Conservation (phyloP, 2,888 invertebrate species). For the Lordiphosa andalusiaca region DNA sequence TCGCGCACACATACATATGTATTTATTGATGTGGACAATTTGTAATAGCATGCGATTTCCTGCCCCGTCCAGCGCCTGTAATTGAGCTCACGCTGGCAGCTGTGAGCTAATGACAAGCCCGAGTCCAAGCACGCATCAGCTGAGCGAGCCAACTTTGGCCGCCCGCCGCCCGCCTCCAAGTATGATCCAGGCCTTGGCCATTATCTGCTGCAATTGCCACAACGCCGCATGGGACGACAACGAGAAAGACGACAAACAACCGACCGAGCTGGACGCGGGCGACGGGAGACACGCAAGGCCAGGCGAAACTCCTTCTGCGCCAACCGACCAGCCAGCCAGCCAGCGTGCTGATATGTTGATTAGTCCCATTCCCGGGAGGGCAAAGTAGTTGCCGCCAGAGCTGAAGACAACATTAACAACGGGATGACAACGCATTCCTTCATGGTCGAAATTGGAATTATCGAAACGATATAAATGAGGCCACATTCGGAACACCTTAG, state of each 20-base stretch:
- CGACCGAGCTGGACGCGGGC: background rate
- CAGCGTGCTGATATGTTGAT: conserved; percentile 71
- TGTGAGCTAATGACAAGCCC: conserved; percentile 67
- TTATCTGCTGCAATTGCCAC: conserved; percentile 65
- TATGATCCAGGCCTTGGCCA: conserved; percentile 47
- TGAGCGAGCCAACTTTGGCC: conserved; percentile 33
- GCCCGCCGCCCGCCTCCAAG: background rate
- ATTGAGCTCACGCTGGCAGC: conserved; percentile 61
- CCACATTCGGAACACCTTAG: too few species aligned
- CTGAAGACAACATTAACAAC: conserved; percentile 53
- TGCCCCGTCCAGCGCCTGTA: conserved; percentile 52
- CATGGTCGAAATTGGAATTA: conserved; percentile 16
- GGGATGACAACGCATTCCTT: conserved; percentile 52
- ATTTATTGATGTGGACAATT: conserved; percentile 77
- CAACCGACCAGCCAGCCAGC: conserved; percentile 3
- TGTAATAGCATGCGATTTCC: conserved; percentile 77
- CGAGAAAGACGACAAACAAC: conserved; percentile 2
- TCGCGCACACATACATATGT: conserved; percentile 10
- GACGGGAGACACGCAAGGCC: conserved; percentile 44
- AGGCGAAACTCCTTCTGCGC: conserved; percentile 6
- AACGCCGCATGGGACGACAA: conserved; percentile 43
- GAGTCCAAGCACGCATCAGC: conserved; percentile 63
- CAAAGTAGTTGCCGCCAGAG: conserved; percentile 24
- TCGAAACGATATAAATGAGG: too few species aligned
- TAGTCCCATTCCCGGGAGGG: conserved; percentile 38